phyloP scores from a whole-genome alignment of 2,113 vertebrate species.

The Python bivittatus region DNA sequence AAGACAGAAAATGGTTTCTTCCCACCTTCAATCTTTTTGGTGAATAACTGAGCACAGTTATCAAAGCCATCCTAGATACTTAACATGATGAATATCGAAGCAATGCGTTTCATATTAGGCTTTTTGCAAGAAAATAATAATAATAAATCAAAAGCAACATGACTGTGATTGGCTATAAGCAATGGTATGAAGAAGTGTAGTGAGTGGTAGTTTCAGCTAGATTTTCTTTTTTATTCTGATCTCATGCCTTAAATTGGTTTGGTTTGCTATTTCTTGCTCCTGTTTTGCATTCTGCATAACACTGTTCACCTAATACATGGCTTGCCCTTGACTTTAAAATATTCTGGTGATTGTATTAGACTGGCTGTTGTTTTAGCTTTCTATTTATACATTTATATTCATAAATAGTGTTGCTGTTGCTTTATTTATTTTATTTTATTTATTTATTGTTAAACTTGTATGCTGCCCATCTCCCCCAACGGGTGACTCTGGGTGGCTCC shows the following conservation, averaged over 20 bases:
- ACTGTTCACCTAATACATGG: background rate
- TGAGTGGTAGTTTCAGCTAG: too few species aligned
- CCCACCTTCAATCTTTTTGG: background rate
- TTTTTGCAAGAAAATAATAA: background rate
- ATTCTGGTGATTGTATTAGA: background rate
- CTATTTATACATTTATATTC: background rate
- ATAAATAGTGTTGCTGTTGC: background rate
- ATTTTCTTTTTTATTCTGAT: too few species aligned
- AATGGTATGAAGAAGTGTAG: too few species aligned
- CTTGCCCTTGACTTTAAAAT: background rate
- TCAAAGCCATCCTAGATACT: background rate
- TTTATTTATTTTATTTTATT: too few species aligned
- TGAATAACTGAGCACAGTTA: background rate
- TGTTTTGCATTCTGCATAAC: background rate
- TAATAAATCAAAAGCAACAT: background rate
- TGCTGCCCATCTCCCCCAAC: too few species aligned
- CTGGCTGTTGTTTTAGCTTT: background rate
- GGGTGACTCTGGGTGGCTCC: too few species aligned
- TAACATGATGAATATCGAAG: background rate
- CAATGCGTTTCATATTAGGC: background rate
- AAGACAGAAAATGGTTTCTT: background rate
- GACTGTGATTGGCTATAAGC: background rate
- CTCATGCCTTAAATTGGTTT: too few species aligned
- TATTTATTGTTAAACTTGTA: too few species aligned
- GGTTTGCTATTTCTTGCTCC: background rate